A percentile compares a stretch with the other conserved stretches of the same genome.
Conservation (phyloP, 1,140 invertebrate genomes). For the Parasteatoda tepidariorum region DNA sequence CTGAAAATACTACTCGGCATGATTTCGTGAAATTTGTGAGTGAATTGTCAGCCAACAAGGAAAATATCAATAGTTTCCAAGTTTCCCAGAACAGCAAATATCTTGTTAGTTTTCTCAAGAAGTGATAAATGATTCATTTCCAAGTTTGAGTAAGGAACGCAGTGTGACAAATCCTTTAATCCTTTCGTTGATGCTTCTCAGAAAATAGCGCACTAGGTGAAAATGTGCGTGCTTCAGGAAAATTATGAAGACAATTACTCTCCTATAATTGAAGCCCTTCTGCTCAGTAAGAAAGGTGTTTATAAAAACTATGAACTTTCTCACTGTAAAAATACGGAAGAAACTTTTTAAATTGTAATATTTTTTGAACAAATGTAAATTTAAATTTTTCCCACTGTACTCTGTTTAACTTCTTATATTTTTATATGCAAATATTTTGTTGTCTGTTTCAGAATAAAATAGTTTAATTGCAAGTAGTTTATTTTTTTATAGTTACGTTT, state of each 20-base stretch:
- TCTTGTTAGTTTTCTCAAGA: neutral
- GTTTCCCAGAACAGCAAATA: neutral
- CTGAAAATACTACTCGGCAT: neutral
- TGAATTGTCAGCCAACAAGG: neutral
- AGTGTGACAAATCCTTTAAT: neutral
- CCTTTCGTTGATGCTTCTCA: neutral
- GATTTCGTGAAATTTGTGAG: neutral
- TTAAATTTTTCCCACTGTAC: too few species aligned
- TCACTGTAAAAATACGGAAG: too few species aligned
- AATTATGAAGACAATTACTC: neutral
- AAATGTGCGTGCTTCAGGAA: neutral
- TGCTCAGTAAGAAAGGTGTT: neutral
- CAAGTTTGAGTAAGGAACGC: neutral
- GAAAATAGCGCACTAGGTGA: neutral
- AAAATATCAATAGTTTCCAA: neutral
- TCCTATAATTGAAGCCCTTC: neutral
- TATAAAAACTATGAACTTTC: too few species aligned
- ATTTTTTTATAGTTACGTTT: too few species aligned
- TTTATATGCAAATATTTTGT: too few species aligned
- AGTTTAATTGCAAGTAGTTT: too few species aligned
- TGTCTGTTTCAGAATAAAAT: too few species aligned
- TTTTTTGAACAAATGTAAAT: too few species aligned
- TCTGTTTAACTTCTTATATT: too few species aligned
- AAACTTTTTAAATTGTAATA: too few species aligned
- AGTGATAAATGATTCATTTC: neutral